These are phyloP conservation scores for Hydrocynus forskahlii DNA, from an alignment of 2,797 vertebrate genomes.

Conservation along the genomic window DNA sequence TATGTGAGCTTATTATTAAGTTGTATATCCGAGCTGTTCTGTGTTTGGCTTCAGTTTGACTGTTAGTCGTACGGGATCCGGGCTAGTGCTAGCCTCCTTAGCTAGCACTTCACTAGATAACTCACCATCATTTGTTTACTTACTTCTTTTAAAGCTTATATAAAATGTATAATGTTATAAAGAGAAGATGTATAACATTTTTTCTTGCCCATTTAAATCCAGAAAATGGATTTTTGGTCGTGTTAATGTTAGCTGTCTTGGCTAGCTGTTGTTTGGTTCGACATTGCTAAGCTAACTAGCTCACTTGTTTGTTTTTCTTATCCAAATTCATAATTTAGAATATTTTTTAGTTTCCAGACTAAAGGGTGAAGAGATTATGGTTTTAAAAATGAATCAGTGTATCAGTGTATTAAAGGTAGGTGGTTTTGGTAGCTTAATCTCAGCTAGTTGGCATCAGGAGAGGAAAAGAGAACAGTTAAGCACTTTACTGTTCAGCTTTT, in stretches of 20 bases:
- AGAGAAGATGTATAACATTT: not conserved
- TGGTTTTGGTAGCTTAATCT: not conserved
- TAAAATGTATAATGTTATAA: not conserved
- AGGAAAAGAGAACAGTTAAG: not conserved
- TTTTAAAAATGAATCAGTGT: not conserved
- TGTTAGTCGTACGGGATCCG: not conserved
- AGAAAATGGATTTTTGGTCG: not conserved
- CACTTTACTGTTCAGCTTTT: not conserved
- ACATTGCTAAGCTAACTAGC: not conserved
- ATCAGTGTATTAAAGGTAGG: not conserved
- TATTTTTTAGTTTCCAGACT: too few relatives aligned
- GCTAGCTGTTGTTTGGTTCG: slow-evolving; percentile 9
- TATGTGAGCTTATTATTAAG: not conserved
- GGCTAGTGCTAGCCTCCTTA: slow-evolving; percentile 1
- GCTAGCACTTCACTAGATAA: not conserved
- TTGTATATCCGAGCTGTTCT: too few relatives aligned
- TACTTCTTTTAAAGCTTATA: not conserved
- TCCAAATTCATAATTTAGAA: not conserved
- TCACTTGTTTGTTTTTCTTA: not conserved
- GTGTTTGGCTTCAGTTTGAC: too few relatives aligned
- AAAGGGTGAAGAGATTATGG: too few relatives aligned
- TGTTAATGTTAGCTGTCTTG: not conserved
- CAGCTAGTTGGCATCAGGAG: not conserved
- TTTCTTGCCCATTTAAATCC: not conserved
- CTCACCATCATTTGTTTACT: not conserved